These are phyloP conservation scores for Macrophya annulata DNA, from an alignment of 2,888 invertebrate genomes.

Conservation along the genomic window DNA sequence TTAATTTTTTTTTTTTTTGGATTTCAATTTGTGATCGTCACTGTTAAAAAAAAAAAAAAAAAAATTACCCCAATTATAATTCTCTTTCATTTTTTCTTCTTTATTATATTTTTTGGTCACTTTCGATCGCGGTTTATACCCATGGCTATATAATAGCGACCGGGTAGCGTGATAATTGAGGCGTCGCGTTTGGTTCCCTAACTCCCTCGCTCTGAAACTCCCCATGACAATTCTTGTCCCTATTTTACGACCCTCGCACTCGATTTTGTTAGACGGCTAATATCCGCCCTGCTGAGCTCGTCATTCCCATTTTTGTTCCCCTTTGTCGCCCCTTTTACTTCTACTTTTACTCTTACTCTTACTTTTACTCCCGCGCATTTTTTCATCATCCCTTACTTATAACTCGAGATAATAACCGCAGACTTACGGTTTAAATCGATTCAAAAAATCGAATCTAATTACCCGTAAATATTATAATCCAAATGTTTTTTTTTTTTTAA, in stretches of 20 bases:
- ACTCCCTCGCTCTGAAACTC: not conserved
- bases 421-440: not conserved
- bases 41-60: not conserved
- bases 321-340: constrained; percentile 19
- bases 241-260: constrained; percentile 62
- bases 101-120: not conserved
- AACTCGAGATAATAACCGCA: not conserved
- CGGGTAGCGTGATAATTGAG: constrained; percentile 49
- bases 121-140: not conserved
- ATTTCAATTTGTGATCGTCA: not conserved
- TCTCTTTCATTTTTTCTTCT: too few relatives aligned
- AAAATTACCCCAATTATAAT: too few relatives aligned
- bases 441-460: not conserved
- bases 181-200: constrained; percentile 34
- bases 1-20: not conserved
- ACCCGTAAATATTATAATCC: not conserved
- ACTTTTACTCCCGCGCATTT: constrained; percentile 51
- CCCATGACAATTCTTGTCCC: constrained; percentile 58
- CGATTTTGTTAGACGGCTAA: constrained; percentile 66
- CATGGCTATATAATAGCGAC: not conserved
- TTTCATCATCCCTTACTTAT: not conserved
- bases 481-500: not conserved
- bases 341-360: not conserved
- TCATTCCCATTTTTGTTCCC: constrained; percentile 59
- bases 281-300: constrained; percentile 60